Conservation (phyloP, 2,888 invertebrate genomes). For the Idaea dimidiata region DNA sequence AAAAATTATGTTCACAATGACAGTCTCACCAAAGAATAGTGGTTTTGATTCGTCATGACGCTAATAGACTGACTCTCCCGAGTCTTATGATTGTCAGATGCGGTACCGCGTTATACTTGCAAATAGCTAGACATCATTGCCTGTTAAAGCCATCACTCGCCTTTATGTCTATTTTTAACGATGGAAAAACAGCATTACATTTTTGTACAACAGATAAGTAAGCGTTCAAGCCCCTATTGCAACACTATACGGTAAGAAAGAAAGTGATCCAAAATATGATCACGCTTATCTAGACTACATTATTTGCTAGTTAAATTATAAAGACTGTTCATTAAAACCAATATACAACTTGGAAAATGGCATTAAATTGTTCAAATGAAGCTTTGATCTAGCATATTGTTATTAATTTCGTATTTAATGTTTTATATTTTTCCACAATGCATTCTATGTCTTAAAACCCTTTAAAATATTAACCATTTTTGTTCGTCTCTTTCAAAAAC, state of each 20-base stretch:
- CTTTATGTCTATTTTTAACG: constrained; percentile 4
- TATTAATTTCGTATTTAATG: too few species aligned
- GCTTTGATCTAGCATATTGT: too few species aligned
- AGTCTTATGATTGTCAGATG: constrained; percentile 44
- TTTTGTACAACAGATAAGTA: not conserved
- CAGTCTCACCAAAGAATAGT: constrained; percentile 43
- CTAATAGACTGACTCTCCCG: constrained; percentile 46
- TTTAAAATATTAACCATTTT: not conserved
- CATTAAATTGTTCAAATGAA: too few species aligned
- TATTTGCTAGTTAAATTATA: too few species aligned
- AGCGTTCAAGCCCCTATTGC: too few species aligned
- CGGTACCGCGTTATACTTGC: constrained; percentile 39
- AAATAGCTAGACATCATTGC: constrained; percentile 37
- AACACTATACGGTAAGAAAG: too few species aligned
- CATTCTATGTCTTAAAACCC: not conserved
- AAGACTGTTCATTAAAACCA: too few species aligned
- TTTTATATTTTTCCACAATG: not conserved
- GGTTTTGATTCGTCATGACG: constrained; percentile 62
- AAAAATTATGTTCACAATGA: constrained; percentile 32
- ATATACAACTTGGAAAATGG: too few species aligned
- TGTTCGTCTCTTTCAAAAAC: not conserved
- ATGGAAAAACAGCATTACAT: not conserved
- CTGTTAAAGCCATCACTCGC: constrained; percentile 21
- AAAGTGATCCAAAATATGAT: too few species aligned
- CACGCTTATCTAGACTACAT: too few species aligned